Evolutionary conservation across 1,140 invertebrate genomes (phyloP), one percentile per base, ranked within the genome.

Genomic region (Drosophila malerkotliana): DNA sequence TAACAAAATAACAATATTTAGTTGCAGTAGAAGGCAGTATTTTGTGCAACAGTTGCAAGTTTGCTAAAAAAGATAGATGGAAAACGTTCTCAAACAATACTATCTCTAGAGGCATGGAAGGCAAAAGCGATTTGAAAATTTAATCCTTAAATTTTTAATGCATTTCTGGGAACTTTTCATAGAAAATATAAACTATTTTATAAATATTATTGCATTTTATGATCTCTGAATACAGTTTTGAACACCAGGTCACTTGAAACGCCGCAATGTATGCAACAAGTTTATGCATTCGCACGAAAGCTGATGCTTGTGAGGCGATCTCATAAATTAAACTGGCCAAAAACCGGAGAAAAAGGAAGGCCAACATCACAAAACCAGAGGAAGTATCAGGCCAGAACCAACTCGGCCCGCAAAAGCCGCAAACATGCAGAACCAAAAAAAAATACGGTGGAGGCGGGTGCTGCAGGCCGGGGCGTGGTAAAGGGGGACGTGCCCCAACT

Each of bases 211-310:
- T 37, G 10, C 12, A 10, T 3, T 37, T n/a, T n/a, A 37, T n/a
- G 34, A 10, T n/a, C 34, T 12, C 10, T 37, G 34, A 37, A 37
- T 28, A 28, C 0, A 28, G 6, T 6, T 28, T 28, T 28, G 26
- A 28, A 4, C 26, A 4, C 6, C 6, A 7, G 26, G 0, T 68
- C 64, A 67, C 64, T 72, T 49, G 67, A 21, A 32, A 9, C 21
- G 45, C 48, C 44, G 18, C 26, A 34, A 30, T 41, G 75, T 68
- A 44, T 75, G 82, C 82, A 85, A 85, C 82, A 85, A 85, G 82
- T 85, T 87, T 85, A 81, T 85, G 82, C 82, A 87, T 61, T 59
- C 63, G 74, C 81, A 87, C 78, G 78, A 74, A 74, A 62, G 32
- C 78, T 81, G 78, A 81, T 57, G 57, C 62, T 15, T 37, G 30